These are phyloP conservation scores for Poecilus cupreus DNA, from an alignment of 2,888 invertebrate species.

Conservation along the genomic window DNA sequence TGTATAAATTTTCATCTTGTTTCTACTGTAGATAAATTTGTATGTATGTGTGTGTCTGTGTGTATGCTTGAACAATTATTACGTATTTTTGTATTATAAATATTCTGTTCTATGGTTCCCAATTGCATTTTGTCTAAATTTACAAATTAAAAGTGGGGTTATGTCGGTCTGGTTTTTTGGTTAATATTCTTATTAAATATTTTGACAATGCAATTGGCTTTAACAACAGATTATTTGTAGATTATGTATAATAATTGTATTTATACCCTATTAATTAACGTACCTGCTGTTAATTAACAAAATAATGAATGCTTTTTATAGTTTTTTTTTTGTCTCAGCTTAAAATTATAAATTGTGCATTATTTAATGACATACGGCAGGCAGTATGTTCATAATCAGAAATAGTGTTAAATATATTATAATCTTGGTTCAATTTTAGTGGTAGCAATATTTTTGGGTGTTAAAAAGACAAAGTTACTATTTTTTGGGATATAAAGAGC, in stretches of 20 bases:
- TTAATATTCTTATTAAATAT: background rate
- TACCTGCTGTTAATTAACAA: conserved; percentile 46
- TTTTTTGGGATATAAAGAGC: conserved; percentile 42
- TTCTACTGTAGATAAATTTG: conserved; percentile 31
- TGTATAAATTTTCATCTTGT: conserved; percentile 41
- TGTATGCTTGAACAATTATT: conserved; percentile 41
- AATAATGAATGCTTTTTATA: conserved; percentile 49
- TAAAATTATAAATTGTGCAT: conserved; percentile 25
- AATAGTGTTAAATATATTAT: conserved; percentile 41
- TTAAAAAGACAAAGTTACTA: conserved; percentile 31
- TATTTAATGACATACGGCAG: conserved; percentile 32
- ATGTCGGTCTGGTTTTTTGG: conserved; percentile 14
- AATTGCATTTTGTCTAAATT: conserved; percentile 43
- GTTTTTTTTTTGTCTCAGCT: conserved; percentile 24
- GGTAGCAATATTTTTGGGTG: conserved; percentile 51
- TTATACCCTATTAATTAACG: conserved; percentile 13
- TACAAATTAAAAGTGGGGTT: conserved; percentile 6
- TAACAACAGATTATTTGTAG: conserved; percentile 45
- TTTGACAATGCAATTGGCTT: conserved; percentile 47
- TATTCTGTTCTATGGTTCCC: conserved; percentile 39
- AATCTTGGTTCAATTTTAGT: conserved; percentile 41
- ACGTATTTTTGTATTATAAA: conserved; percentile 48
- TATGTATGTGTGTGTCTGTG: conserved; percentile 29
- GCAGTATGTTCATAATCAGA: conserved; percentile 27
- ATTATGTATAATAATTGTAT: conserved; percentile 46